These are phyloP conservation scores for Anthoscopus minutus DNA, from an alignment of 2,113 vertebrate genomes.

Conservation along the genomic window DNA sequence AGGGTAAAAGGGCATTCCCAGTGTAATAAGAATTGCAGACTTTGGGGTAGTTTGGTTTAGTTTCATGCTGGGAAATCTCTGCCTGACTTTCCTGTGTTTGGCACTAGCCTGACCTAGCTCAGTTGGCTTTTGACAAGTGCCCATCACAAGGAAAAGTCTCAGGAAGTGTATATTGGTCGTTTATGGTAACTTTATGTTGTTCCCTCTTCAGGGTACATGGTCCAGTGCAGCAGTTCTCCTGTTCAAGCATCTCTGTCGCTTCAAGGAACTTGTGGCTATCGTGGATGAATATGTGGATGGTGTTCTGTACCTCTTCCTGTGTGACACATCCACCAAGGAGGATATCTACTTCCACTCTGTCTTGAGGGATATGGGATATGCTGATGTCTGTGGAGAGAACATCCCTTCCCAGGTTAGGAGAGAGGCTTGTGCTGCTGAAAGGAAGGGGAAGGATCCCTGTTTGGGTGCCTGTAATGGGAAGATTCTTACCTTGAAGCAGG, in stretches of 20 bases:
- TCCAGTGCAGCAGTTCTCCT: constrained; percentile 69
- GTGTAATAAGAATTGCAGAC: background rate
- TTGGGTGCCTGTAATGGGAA: background rate
- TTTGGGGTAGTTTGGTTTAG: background rate
- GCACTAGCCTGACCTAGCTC: background rate
- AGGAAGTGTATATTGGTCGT: background rate
- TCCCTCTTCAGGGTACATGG: constrained; percentile 76
- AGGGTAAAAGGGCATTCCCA: background rate
- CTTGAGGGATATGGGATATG: constrained; percentile 76
- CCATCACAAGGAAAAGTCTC: background rate
- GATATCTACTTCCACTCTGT: constrained; percentile 83
- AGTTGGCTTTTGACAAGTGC: background rate
- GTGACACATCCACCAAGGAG: constrained; percentile 81
- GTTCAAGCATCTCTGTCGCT: constrained; percentile 79
- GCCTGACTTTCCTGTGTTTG: background rate
- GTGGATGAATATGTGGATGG: constrained; percentile 79
- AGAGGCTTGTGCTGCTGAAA: background rate
- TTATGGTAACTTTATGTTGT: background rate
- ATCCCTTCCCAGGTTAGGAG: constrained; percentile 65
- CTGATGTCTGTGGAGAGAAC: constrained; percentile 65
- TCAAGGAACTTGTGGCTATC: constrained; percentile 79
- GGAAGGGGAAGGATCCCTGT: background rate
- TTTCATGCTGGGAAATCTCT: background rate
- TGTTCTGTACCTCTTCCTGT: constrained; percentile 84
- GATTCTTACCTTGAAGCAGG: background rate